These are phyloP conservation scores for Schizopygopsis malacanthus DNA, from an alignment of 2,797 vertebrate species.

Conservation along the genomic window DNA sequence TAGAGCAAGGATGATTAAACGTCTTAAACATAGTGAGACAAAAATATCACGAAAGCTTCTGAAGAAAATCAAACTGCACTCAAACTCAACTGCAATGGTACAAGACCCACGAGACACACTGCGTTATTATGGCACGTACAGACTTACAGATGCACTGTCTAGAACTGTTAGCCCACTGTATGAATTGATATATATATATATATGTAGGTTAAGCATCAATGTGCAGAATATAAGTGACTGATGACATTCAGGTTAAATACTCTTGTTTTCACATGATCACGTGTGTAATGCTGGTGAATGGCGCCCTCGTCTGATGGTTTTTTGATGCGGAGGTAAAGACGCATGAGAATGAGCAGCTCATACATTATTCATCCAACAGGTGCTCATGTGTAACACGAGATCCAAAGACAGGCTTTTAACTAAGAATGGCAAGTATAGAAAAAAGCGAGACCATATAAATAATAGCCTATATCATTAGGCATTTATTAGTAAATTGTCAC, in stretches of 20 bases:
- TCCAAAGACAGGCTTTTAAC: not conserved
- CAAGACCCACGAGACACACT: no score
- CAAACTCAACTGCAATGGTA: not conserved
- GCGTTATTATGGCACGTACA: not conserved
- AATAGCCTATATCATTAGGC: no score
- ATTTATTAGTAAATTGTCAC: not conserved
- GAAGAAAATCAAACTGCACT: not conserved
- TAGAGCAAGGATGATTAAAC: not conserved
- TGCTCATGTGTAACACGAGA: not conserved
- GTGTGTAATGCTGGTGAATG: constrained; percentile 55
- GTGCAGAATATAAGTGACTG: not conserved
- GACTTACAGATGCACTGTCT: not conserved
- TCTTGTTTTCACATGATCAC: not conserved
- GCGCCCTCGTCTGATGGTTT: constrained; percentile 75
- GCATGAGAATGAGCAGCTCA: not conserved
- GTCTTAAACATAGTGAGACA: not conserved
- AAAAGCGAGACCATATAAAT: not conserved
- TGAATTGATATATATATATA: not conserved
- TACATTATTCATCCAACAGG: not conserved
- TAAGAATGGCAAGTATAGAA: no score
- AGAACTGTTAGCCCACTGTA: not conserved
- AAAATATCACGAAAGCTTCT: not conserved
- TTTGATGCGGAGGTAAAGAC: not conserved
- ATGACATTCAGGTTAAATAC: not conserved
- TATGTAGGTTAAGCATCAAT: not conserved